Conservation (phyloP, 1,140 invertebrate genomes). For the Lasioglossum albipes region DNA sequence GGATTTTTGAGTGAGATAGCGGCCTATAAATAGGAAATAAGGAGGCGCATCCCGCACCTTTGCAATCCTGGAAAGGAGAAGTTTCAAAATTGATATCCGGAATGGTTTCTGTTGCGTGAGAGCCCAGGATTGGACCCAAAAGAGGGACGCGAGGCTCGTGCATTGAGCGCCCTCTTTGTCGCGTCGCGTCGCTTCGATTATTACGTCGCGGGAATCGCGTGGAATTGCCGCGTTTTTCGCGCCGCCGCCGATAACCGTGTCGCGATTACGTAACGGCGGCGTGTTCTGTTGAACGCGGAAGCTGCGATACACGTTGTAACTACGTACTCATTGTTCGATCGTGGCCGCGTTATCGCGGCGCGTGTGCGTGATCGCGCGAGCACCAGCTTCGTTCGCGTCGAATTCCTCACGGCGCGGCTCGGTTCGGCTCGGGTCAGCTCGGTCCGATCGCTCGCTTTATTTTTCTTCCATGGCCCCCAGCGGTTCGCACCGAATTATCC, state of each 20-base stretch:
- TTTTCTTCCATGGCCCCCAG: neutral
- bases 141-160: neutral
- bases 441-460: neutral
- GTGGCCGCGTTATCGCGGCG: too few relatives aligned
- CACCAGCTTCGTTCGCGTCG: too few relatives aligned
- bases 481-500: neutral
- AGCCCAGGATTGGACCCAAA: too few relatives aligned
- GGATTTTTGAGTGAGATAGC: too few relatives aligned
- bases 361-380: too few relatives aligned
- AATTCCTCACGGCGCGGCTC: neutral
- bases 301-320: constrained; percentile 18
- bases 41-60: too few relatives aligned
- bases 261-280: constrained; percentile 13
- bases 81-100: too few relatives aligned
- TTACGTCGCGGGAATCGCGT: constrained; percentile 1
- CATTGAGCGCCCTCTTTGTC: neutral
- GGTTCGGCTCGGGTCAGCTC: too few relatives aligned
- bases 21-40: too few relatives aligned
- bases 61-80: too few relatives aligned
- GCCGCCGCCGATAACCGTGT: neutral
- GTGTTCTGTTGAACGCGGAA: constrained; percentile 27
- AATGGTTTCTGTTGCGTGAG: too few relatives aligned
- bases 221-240: constrained; percentile 36
- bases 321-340: neutral
- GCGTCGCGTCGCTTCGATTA: neutral